phyloP scores from a whole-genome alignment of 2,797 vertebrate genomes.

The Lagocephalus sceleratus region DNA sequence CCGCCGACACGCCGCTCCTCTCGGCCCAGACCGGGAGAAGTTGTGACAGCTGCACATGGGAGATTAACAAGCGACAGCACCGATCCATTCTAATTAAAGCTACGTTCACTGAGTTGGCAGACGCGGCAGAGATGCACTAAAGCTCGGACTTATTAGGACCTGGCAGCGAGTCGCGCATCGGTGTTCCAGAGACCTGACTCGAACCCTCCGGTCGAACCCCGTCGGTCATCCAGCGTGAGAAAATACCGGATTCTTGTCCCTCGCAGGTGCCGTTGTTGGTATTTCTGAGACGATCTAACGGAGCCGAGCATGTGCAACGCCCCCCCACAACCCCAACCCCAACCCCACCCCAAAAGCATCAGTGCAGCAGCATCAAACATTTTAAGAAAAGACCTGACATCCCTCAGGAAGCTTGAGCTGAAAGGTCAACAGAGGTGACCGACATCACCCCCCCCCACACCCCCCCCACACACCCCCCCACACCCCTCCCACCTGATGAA shows the following conservation, averaged over 20 bases:
- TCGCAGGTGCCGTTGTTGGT: too few species aligned
- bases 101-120: slow-evolving; percentile 54
- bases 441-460: too few species aligned
- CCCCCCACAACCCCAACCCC: too few species aligned
- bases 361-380: background rate
- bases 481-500: too few species aligned
- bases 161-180: slow-evolving; percentile 46
- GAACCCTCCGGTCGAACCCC: slow-evolving; percentile 30
- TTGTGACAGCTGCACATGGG: slow-evolving; percentile 44
- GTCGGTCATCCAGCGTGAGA: slow-evolving; percentile 6
- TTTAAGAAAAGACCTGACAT: too few species aligned
- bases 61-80: slow-evolving; percentile 47
- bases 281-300: too few species aligned
- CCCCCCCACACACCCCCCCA: too few species aligned
- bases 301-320: too few species aligned
- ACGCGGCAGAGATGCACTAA: slow-evolving; percentile 37
- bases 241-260: too few species aligned
- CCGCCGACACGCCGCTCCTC: slow-evolving; percentile 17
- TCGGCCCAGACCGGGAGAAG: slow-evolving; percentile 36
- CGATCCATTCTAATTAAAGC: slow-evolving; percentile 67
- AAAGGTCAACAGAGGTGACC: too few species aligned
- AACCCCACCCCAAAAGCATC: background rate
- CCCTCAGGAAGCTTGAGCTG: too few species aligned
- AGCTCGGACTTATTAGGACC: slow-evolving; percentile 34
- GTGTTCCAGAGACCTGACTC: slow-evolving; percentile 29